Conservation (phyloP, 2,797 vertebrate genomes). For the Linurgus olivaceus region DNA sequence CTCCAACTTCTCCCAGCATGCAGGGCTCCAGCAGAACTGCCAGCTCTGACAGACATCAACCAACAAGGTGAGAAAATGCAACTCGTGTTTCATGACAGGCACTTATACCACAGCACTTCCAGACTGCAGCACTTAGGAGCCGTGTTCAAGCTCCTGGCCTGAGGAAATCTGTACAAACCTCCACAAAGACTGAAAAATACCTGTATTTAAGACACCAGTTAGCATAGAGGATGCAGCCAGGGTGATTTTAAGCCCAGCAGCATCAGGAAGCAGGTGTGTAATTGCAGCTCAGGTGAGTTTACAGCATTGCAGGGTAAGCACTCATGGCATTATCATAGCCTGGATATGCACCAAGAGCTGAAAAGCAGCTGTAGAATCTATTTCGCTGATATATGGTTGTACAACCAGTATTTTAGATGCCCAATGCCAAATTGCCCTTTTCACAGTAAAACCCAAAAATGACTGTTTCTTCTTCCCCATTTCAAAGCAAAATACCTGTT, state of each 20-base stretch:
- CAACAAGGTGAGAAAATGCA: neutral
- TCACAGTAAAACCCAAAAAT: neutral
- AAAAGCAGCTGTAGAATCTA: neutral
- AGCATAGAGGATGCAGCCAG: neutral
- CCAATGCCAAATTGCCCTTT: neutral
- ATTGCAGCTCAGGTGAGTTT: neutral
- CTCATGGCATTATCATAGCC: neutral
- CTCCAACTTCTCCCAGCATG: neutral
- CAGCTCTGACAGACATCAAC: neutral
- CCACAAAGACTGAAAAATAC: neutral
- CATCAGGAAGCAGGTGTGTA: neutral
- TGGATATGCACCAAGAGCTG: neutral
- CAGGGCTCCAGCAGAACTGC: neutral
- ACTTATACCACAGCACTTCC: neutral
- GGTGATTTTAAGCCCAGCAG: neutral
- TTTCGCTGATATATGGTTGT: neutral
- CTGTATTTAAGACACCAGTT: neutral
- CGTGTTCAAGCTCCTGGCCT: neutral
- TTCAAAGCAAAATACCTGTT: neutral
- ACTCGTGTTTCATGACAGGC: neutral
- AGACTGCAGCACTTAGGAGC: neutral
- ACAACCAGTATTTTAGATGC: neutral
- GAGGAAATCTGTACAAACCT: neutral
- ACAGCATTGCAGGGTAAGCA: neutral
- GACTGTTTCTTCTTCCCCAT: neutral